Conservation (phyloP, 2,888 invertebrate species). For the Amaurobius ferox region DNA sequence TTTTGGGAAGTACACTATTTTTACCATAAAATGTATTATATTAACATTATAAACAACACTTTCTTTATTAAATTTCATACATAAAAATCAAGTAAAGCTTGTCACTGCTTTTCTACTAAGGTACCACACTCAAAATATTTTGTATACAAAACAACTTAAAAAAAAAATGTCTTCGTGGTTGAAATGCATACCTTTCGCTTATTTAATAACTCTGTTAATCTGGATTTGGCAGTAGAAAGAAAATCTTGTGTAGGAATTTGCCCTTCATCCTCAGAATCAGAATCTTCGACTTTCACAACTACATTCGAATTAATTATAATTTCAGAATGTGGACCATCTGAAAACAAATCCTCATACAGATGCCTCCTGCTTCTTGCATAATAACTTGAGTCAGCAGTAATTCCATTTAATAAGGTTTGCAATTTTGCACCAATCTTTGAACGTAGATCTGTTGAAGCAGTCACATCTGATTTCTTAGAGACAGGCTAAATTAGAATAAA, state of each 20-base stretch:
- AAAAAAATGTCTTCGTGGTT: background rate
- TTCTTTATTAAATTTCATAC: too few species aligned
- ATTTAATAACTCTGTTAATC: conserved; percentile 21
- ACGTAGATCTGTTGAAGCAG: background rate
- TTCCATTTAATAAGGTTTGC: conserved; percentile 17
- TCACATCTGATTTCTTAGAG: background rate
- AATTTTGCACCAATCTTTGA: conserved; percentile 21
- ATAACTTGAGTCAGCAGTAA: conserved; percentile 11
- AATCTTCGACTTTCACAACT: background rate
- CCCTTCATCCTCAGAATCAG: background rate
- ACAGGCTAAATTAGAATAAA: background rate
- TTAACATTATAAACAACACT: too few species aligned
- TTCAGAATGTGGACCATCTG: background rate
- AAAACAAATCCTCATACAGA: background rate
- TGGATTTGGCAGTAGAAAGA: conserved; percentile 6
- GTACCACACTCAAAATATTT: too few species aligned
- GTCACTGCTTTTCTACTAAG: too few species aligned
- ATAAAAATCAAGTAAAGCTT: background rate
- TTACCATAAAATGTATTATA: too few species aligned
- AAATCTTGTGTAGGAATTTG: conserved; percentile 13
- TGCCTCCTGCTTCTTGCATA: background rate
- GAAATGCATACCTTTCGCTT: background rate
- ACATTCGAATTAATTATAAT: background rate
- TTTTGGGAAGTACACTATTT: too few species aligned
- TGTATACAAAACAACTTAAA: background rate